These are phyloP conservation scores for Piprites chloris DNA, from an alignment of 2,113 vertebrate species.

Conservation along the genomic window DNA sequence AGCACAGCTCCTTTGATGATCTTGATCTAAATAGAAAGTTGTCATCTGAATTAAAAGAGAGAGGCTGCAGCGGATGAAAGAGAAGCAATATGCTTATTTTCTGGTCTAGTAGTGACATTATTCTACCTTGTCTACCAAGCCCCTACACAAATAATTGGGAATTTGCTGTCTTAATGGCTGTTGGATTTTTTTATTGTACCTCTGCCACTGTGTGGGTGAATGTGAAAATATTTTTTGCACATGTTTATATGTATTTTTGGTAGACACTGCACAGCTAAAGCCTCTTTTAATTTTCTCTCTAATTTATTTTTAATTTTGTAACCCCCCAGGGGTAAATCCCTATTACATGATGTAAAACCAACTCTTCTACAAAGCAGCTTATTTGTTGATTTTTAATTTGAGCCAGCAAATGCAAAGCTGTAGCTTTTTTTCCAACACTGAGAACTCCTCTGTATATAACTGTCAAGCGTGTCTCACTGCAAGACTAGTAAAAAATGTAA, in stretches of 20 bases:
- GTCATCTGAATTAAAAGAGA: not conserved
- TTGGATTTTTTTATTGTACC: not conserved
- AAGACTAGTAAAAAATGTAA: not conserved
- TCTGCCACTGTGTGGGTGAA: not conserved
- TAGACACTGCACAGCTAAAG: constrained; percentile 9
- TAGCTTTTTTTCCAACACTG: not conserved
- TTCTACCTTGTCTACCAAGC: constrained; percentile 5
- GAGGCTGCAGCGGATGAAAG: not conserved
- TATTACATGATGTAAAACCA: constrained; percentile 43
- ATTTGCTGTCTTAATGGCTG: constrained; percentile 26
- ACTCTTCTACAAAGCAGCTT: constrained; percentile 28
- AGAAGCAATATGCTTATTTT: constrained; percentile 23
- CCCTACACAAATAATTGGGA: constrained; percentile 16
- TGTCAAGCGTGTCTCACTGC: not conserved
- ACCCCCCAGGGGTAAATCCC: constrained; percentile 15
- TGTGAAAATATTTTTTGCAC: not conserved
- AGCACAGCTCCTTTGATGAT: constrained; percentile 3
- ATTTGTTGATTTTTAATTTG: constrained; percentile 49
- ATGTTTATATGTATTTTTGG: not conserved
- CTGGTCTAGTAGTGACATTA: not conserved
- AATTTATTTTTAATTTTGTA: constrained; percentile 63
- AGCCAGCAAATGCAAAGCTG: not conserved
- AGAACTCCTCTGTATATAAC: not conserved
- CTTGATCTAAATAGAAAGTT: constrained; percentile 16
- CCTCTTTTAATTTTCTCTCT: constrained; percentile 47